Conservation (phyloP, 1,140 invertebrate genomes). For the Lineus longissimus region DNA sequence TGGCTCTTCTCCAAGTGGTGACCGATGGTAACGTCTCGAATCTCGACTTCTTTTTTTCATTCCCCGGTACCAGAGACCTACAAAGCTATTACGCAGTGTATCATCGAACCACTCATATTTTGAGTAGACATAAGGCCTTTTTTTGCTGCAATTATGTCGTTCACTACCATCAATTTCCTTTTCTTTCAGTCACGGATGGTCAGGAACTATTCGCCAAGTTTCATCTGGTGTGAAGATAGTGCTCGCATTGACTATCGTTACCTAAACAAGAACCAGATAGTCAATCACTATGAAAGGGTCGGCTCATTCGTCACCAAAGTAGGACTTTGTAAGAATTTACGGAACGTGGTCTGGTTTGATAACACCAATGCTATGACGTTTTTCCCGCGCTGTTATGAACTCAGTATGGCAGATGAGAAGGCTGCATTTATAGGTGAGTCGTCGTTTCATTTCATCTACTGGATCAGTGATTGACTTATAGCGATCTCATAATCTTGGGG, state of each 20-base stretch:
- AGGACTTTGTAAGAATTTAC: slow-evolving; percentile 72
- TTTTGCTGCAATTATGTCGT: no score
- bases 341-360: slow-evolving; percentile 86
- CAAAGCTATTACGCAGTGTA: no score
- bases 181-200: slow-evolving; percentile 52
- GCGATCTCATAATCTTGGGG: no score
- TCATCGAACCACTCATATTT: no score
- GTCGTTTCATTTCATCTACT: no score
- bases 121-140: no score
- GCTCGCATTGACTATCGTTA: slow-evolving; percentile 71
- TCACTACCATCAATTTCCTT: slow-evolving; percentile 9
- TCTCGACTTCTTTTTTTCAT: no score
- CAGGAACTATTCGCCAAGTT: slow-evolving; percentile 64
- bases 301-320: slow-evolving; percentile 78
- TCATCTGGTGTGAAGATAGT: slow-evolving; percentile 81
- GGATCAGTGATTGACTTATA: no score
- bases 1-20: no score
- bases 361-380: slow-evolving; percentile 72
- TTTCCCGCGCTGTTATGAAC: slow-evolving; percentile 77
- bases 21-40: no score
- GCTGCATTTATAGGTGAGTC: slow-evolving; percentile 68
- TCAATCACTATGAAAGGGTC: slow-evolving; percentile 75
- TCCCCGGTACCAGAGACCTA: no score
- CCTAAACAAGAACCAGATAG: slow-evolving; percentile 64
- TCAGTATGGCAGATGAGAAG: slow-evolving; percentile 74